A percentile compares a stretch with the other conserved stretches of the same genome.
phyloP scores from a whole-genome alignment of 1,140 invertebrate species.

The Trichomalopsis sarcophagae region DNA sequence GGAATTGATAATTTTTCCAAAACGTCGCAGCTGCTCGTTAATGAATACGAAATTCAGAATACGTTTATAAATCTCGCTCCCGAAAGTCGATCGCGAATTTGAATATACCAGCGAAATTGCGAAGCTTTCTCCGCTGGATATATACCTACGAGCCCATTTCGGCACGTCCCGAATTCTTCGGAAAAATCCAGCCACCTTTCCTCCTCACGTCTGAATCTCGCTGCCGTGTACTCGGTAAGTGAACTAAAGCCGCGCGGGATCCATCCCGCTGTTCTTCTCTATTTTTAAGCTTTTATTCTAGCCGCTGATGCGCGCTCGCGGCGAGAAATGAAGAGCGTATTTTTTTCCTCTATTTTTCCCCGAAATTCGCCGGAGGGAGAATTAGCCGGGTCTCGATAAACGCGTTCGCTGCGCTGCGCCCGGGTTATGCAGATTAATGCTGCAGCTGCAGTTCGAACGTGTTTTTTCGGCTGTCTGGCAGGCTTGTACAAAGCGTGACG shows the following conservation, averaged over 20 bases:
- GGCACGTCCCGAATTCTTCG: constrained; percentile 16
- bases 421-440: background rate
- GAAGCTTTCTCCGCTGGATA: background rate
- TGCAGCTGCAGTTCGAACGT: background rate
- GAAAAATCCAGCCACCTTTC: background rate
- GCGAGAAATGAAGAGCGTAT: background rate
- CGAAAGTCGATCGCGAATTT: background rate
- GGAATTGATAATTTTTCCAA: no score
- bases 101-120: constrained; percentile 19
- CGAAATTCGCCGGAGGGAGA: no score
- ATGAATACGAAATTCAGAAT: no score
- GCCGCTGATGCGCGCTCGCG: background rate
- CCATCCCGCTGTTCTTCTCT: background rate
- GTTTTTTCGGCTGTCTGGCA: background rate
- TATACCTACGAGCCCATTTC: background rate
- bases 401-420: background rate
- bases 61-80: background rate
- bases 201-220: constrained; percentile 15
- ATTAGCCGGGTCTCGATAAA: background rate
- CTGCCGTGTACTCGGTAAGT: constrained; percentile 21
- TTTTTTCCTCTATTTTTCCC: background rate
- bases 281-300: background rate
- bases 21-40: background rate
- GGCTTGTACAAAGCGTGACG: background rate
- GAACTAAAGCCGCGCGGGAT: background rate